Evolutionary conservation across 2,797 vertebrate species (phyloP).

Genomic region (Cryptoprocta ferox): DNA sequence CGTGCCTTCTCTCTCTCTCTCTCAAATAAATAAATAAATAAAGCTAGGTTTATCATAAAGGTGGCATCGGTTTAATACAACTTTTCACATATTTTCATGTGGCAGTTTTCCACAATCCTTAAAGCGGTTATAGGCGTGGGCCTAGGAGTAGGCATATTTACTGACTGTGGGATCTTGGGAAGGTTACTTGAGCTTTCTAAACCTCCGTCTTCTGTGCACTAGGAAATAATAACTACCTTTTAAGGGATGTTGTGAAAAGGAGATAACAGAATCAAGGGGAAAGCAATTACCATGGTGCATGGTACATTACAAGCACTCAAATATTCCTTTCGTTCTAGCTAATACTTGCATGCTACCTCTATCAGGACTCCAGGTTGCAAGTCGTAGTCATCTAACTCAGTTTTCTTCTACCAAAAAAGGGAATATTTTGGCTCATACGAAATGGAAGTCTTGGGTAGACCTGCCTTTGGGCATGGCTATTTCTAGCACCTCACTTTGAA

Average conservation of each 20-base stretch:
- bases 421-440: neutral
- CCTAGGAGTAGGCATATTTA: neutral
- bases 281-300: fast-evolving
- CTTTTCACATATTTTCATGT: neutral
- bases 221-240: neutral
- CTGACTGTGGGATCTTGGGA: neutral
- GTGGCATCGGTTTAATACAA: neutral
- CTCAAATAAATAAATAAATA: no score
- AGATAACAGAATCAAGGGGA: neutral
- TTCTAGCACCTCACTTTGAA: neutral
- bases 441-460: neutral
- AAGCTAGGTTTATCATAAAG: neutral
- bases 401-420: neutral
- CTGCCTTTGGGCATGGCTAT: neutral
- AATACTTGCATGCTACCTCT: neutral
- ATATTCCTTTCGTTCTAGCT: neutral
- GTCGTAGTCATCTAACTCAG: neutral
- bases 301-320: neutral
- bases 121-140: neutral
- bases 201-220: neutral
- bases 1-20: no score
- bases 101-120: neutral
- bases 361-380: neutral
- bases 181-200: neutral
- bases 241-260: neutral